A percentile compares a stretch with the other conserved stretches of the same genome.
These are phyloP conservation scores for Gobio occitaniae DNA, from an alignment of 2,797 vertebrate species.

Conservation along the genomic window DNA sequence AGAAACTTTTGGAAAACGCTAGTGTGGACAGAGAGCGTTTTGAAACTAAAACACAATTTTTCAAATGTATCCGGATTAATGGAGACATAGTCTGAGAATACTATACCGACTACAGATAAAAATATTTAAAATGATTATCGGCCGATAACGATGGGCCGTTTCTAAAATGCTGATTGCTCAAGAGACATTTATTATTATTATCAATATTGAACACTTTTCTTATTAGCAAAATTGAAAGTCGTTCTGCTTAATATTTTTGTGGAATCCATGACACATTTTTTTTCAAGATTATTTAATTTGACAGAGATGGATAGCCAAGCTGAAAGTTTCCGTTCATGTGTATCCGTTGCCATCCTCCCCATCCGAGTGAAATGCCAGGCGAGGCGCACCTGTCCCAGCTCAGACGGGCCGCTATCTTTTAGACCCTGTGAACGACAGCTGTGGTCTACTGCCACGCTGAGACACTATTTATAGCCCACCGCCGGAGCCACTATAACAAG, in stretches of 20 bases:
- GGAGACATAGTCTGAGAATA: too few species aligned
- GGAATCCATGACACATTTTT: neutral
- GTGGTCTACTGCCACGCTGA: slow-evolving; percentile 49
- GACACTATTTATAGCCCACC: slow-evolving; percentile 56
- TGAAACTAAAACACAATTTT: too few species aligned
- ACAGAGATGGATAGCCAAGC: neutral
- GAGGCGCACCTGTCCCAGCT: slow-evolving; percentile 63
- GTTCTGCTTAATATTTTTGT: neutral
- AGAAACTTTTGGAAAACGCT: too few species aligned
- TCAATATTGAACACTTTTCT: neutral
- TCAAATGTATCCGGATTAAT: too few species aligned
- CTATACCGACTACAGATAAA: neutral
- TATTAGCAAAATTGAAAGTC: neutral
- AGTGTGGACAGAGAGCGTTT: too few species aligned
- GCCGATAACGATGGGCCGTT: neutral
- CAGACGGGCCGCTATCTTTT: slow-evolving; percentile 54
- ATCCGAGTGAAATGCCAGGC: slow-evolving; percentile 54
- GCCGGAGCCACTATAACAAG: slow-evolving; percentile 2
- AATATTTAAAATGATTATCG: neutral
- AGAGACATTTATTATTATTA: neutral
- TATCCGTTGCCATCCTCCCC: neutral
- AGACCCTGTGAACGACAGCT: slow-evolving; percentile 29
- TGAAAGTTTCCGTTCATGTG: neutral
- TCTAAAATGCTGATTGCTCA: neutral
- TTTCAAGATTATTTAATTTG: neutral